Evolutionary conservation across 1,140 invertebrate species (phyloP), one percentile per base, ranked within the genome.

Genomic region (Brachionus manjavacas): DNA sequence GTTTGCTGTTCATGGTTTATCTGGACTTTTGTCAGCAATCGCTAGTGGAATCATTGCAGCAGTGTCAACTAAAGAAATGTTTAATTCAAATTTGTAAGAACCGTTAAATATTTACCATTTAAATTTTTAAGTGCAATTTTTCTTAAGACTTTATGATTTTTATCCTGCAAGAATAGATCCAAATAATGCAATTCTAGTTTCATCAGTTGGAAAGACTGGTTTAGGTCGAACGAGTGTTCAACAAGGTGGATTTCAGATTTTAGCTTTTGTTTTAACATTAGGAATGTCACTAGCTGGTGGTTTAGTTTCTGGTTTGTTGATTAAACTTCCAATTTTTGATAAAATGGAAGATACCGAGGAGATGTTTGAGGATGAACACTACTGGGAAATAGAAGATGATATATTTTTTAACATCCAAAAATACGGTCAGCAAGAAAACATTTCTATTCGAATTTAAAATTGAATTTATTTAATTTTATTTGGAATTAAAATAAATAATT

Each of bases 1-100:
- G 0, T 92, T 98, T 90, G 98, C 98, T 90, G 91, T 98, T 9
- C 96, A 98, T 87, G 96, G 96, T 0, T 95, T 98, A 93, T 96
- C 96, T 0, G 96, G 94, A 11, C 87, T 98, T 2, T 89, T 96
- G 20, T 95, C 94, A 6, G 95, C 93, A 55, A 87, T 97, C 41
- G 91, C 94, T 35, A 93, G 94, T 0, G 92, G 92, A 1, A 87
- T 96, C 9, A 92, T 94, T 87, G 94, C 95, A 6, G 91, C 91
- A 8, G 85, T 94, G 8, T 90, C 74, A 14, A 78, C 43, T 55
- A 41, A 43, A 78, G 46, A 20, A 12, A 23, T 35, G 25, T 28
- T 35, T 70, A 11, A 4, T 31, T 35, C 23, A 31, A 3, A n/a
- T 16, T 14, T 39, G 31, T 74, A 74, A 74, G 16, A 12, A 16